Evolutionary conservation across 2,888 invertebrate species (phyloP).

Genomic region (Nemapogon koenigi): DNA sequence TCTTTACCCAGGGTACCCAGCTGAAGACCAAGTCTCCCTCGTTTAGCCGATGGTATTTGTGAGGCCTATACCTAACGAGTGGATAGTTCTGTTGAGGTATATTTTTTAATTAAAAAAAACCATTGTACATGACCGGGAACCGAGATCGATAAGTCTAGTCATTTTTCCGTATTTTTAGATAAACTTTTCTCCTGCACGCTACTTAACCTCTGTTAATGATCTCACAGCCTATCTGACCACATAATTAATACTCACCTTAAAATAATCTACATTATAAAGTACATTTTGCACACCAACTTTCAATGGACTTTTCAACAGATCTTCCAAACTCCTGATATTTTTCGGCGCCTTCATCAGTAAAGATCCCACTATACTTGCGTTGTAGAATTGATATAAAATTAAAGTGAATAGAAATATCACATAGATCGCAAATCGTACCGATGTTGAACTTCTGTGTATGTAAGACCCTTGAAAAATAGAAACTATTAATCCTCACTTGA

Average conservation of each 20-base stretch:
- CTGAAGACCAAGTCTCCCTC: too few relatives aligned
- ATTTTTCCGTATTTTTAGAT: too few relatives aligned
- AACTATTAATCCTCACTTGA: not conserved
- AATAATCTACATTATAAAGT: constrained; percentile 68
- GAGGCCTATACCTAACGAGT: too few relatives aligned
- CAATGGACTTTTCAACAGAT: constrained; percentile 64
- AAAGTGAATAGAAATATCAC: constrained; percentile 64
- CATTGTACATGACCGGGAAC: too few relatives aligned
- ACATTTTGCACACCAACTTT: constrained; percentile 70
- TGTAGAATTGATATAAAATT: constrained; percentile 72
- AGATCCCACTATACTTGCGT: constrained; percentile 72
- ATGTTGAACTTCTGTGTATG: constrained; percentile 41
- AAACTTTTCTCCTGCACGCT: too few relatives aligned
- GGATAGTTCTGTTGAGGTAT: too few relatives aligned
- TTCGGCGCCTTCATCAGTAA: constrained; percentile 67
- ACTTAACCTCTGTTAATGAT: too few relatives aligned
- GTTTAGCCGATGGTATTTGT: too few relatives aligned
- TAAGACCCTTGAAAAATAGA: constrained; percentile 34
- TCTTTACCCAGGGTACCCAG: not conserved
- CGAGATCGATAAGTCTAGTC: too few relatives aligned
- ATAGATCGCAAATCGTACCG: constrained; percentile 60
- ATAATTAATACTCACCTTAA: constrained; percentile 62
- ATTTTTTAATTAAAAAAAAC: too few relatives aligned
- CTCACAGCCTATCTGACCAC: too few relatives aligned
- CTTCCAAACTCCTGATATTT: constrained; percentile 64